A percentile compares a stretch with the other conserved stretches of the same genome.
Conservation (phyloP, 2,113 vertebrate species). For the Lipotes vexillifer region DNA sequence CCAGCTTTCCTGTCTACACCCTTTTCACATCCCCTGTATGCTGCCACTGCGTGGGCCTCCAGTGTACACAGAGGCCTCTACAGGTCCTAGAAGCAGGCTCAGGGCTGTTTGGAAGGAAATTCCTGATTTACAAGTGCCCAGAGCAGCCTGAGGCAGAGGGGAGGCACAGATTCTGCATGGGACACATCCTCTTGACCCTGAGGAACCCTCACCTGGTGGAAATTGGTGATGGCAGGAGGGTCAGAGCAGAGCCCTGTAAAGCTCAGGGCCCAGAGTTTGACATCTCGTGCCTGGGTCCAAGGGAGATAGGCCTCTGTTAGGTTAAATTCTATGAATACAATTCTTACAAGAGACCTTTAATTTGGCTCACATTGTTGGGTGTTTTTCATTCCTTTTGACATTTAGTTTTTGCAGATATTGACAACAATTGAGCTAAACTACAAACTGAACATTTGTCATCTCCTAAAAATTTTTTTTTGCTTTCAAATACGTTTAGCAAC, state of each 20-base stretch:
- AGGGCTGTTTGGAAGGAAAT: not conserved
- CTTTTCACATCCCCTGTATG: not conserved
- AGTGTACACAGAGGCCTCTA: not conserved
- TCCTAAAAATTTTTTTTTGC: not conserved
- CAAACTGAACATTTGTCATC: not conserved
- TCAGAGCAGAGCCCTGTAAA: not conserved
- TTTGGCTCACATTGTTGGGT: not conserved
- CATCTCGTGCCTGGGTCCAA: not conserved
- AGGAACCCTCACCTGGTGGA: not conserved
- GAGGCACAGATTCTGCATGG: not conserved
- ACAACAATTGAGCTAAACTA: not conserved
- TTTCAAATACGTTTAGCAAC: not conserved
- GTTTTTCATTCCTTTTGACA: slow-evolving; percentile 5
- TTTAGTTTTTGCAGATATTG: not conserved
- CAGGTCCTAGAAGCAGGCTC: not conserved
- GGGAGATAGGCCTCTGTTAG: not conserved
- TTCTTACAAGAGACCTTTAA: not conserved
- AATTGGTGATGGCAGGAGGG: not conserved
- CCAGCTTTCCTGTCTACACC: not conserved
- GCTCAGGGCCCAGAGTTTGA: not conserved
- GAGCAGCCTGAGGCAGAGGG: not conserved
- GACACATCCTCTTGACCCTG: not conserved
- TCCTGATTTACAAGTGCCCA: not conserved
- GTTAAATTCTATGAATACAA: not conserved
- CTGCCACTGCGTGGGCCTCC: not conserved